phyloP scores from a whole-genome alignment of 2,888 invertebrate species.

The Zhuqinia jingwanae region DNA sequence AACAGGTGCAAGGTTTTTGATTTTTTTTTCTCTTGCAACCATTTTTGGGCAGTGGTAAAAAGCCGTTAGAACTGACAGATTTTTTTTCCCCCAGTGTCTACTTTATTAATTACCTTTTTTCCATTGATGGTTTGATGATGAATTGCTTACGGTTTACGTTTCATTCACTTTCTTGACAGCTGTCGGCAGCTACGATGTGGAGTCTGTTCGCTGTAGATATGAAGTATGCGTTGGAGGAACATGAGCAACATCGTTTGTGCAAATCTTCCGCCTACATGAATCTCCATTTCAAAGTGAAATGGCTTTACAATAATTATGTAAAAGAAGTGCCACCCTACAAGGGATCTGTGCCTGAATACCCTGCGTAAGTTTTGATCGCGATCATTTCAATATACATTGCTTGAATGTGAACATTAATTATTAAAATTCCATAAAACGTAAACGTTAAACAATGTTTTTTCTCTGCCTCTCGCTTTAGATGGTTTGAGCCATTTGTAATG shows the following conservation, averaged over 20 bases:
- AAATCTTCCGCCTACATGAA: constrained; percentile 99
- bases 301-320: constrained; percentile 98
- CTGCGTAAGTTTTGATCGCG: constrained; percentile 85
- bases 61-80: constrained; percentile 63
- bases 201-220: constrained; percentile 97
- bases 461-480: constrained; percentile 84
- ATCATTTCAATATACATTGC: not conserved
- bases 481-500: constrained; percentile 99
- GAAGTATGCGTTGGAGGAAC: constrained; percentile 98
- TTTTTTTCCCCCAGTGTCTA: constrained; percentile 35
- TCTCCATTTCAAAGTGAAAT: constrained; percentile 99
- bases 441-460: not conserved
- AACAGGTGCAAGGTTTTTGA: constrained; percentile 15
- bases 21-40: not conserved
- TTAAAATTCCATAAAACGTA: not conserved
- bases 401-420: too few relatives aligned
- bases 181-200: constrained; percentile 99
- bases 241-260: constrained; percentile 96
- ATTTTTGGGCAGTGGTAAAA: constrained; percentile 39
- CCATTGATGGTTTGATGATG: constrained; percentile 67
- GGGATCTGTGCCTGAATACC: constrained; percentile 98
- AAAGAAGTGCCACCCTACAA: constrained; percentile 98
- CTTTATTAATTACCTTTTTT: constrained; percentile 60
- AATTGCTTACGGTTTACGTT: constrained; percentile 57
- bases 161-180: constrained; percentile 83